Evolutionary conservation across 1,140 invertebrate species (phyloP).

Genomic region (Leucophenga varia): DNA sequence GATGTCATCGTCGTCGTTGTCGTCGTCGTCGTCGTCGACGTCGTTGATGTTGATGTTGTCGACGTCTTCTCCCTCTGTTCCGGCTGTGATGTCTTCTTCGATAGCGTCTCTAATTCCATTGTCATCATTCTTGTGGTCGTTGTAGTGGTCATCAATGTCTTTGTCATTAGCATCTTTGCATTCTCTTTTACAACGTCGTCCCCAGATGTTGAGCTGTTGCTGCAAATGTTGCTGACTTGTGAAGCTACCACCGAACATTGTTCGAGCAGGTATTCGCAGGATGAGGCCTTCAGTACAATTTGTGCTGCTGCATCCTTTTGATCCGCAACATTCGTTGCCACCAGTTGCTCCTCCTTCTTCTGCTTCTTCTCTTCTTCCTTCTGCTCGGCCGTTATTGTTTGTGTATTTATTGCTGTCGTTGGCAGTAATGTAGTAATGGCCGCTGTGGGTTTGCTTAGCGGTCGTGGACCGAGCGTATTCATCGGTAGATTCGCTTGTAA

Average conservation of each 20-base stretch:
- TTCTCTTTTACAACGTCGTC: too few species aligned
- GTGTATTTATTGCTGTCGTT: slow-evolving; percentile 35
- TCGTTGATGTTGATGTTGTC: slow-evolving; percentile 4
- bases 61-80: slow-evolving; percentile 12
- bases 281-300: slow-evolving; percentile 36
- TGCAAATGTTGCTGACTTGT: slow-evolving; percentile 2
- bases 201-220: slow-evolving; percentile 1
- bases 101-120: slow-evolving; percentile 6
- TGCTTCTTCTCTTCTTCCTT: too few species aligned
- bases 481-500: slow-evolving; percentile 27
- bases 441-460: slow-evolving; percentile 22
- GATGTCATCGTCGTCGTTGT: slow-evolving; percentile 7
- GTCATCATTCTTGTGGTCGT: slow-evolving; percentile 15
- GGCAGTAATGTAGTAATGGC: slow-evolving; percentile 33
- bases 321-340: neutral
- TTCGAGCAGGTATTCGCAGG: slow-evolving; percentile 55
- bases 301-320: neutral
- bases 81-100: slow-evolving; percentile 17
- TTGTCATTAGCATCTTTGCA: slow-evolving; percentile 1
- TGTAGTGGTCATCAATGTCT: slow-evolving; percentile 14
- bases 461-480: slow-evolving; percentile 25
- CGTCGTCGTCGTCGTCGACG: slow-evolving; percentile 16
- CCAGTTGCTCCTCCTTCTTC: too few species aligned
- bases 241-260: slow-evolving; percentile 29
- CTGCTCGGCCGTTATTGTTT: too few species aligned